Evolutionary conservation across 2,888 invertebrate genomes (phyloP), one percentile per base, ranked within the genome.

Genomic region (Colletes collaris): DNA sequence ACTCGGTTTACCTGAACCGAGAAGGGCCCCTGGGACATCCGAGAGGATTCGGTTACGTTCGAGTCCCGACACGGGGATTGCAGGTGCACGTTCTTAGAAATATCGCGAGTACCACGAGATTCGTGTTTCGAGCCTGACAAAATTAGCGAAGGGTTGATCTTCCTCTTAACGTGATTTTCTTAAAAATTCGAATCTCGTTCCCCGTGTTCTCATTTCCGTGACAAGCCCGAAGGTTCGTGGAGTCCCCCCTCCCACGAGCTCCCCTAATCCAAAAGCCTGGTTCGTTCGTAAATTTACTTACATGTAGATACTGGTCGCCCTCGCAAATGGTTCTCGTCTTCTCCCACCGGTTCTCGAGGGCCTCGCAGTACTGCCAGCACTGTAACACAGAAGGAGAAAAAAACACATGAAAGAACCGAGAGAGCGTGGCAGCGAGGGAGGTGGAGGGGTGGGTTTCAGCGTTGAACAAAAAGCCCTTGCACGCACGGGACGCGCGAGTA

Each of bases 351-450:
- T 89, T 88, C 88, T 92, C 91, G 85, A 92, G 87, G 74, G 86
- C 80, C 86, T 91, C 90, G 90, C 93, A 93, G 84, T 88, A 88
- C 81, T 89, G 88, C 92, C 92, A 92, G 83, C 93, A 92, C 92
- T 93, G 90, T 78, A 89, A 92, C 84, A 91, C 83, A 88, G 76
- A 83, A 83, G 79, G 81, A 76, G 84, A 79, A 83, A 82, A 72
- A 76, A 63, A 35, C 46, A 56, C 53, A 59, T 52, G 62, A 68
- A 84, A 82, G 80, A 82, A 67, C 56, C 53, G 66, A 73, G 64
- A 50, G 72, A 53, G 70, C 60, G 58, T 60, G 71, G 67, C 37
- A 63, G 37, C 35, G 68, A 83, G 82, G 79, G 8, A 10, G 8
- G 44, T 8, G 44, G 44, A 40, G 44, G 27, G 62, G 62, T 46